Base-by-base conservation (phyloP, 2,888 invertebrate genomes). In the Acronicta alni region DNA sequence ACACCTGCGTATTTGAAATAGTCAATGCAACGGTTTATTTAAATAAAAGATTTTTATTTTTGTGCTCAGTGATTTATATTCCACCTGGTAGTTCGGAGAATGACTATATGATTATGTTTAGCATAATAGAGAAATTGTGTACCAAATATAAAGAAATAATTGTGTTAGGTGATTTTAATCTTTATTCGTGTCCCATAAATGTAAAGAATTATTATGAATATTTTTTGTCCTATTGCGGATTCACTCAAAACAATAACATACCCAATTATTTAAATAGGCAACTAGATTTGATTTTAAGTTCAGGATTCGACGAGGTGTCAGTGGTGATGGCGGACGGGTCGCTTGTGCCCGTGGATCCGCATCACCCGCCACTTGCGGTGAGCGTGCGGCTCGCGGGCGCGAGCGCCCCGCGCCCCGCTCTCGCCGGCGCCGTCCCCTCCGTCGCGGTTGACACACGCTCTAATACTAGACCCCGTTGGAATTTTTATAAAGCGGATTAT, bases 11-110 rank as follows among this genome's bases (percentile, higher is more conserved):
- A 14, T 76, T 76, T 48, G 73, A 76, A 63, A 6, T 72, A 1
- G 57, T 75, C 12, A 38, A 58, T 58, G 68, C 61, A 12, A 54
- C 42, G 0, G 66, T 70, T 9, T 44, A 67, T 32, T 47, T 48
- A 26, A 44, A 51, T 3, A 23, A 23, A 6, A 23, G 23, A 23
- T 23, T 23, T 23, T 23, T 23, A 7, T 23, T 23, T 23, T 44
- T 67, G 10, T 70, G 63, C 32, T 72, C 61, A 32, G 67, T 75
- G 0, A 46, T 71, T 30, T 73, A 76, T 32, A 73, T 76, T 17
- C 71, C 75, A 12, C 73, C 75, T 0, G 35, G 26, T 14, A 63
- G 60, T 52, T 46, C 35, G 18, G 69, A 76, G 47, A 48, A 42
- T 30, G 75, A 73, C 1, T 73, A 69, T 35, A 61, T 38, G 20